Percentiles rank a stretch among this genome's conserved stretches.
These are phyloP conservation scores for Poecilus cupreus DNA, from an alignment of 2,888 invertebrate species.

Conservation along the genomic window DNA sequence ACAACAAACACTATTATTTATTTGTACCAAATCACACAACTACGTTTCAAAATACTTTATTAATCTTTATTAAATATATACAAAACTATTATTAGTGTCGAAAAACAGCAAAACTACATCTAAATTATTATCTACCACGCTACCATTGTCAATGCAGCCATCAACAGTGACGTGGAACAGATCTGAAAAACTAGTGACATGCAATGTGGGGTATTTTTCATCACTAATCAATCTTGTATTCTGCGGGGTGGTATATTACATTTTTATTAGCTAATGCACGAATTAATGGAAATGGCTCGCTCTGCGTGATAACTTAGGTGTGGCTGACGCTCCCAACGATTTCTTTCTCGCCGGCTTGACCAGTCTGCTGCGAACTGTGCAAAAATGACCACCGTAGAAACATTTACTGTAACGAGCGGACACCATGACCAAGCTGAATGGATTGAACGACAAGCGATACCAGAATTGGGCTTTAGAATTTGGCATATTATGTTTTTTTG, in stretches of 20 bases:
- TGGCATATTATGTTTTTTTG: slow-evolving; percentile 89
- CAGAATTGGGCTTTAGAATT: slow-evolving; percentile 83
- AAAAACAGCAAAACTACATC: slow-evolving; percentile 36
- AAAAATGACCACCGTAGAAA: not conserved
- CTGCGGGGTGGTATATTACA: slow-evolving; percentile 47
- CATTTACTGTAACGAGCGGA: not conserved
- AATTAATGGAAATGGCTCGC: slow-evolving; percentile 21
- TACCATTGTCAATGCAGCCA: not conserved
- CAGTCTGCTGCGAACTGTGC: not conserved
- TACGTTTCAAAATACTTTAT: not conserved
- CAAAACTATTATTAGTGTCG: not conserved
- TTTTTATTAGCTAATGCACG: slow-evolving; percentile 59
- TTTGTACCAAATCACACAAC: not conserved
- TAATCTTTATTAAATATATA: slow-evolving; percentile 20
- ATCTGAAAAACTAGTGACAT: slow-evolving; percentile 24
- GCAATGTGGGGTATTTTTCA: slow-evolving; percentile 12
- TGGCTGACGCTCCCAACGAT: slow-evolving; percentile 28
- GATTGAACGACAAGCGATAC: slow-evolving; percentile 82
- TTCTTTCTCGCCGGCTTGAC: slow-evolving; percentile 24
- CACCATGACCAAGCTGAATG: slow-evolving; percentile 72
- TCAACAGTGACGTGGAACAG: not conserved
- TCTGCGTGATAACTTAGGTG: slow-evolving; percentile 48
- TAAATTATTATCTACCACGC: slow-evolving; percentile 17
- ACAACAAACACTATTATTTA: not conserved
- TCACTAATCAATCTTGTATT: slow-evolving; percentile 47